Conservation (phyloP, 2,888 invertebrate genomes). For the Drosophila phalerata region DNA sequence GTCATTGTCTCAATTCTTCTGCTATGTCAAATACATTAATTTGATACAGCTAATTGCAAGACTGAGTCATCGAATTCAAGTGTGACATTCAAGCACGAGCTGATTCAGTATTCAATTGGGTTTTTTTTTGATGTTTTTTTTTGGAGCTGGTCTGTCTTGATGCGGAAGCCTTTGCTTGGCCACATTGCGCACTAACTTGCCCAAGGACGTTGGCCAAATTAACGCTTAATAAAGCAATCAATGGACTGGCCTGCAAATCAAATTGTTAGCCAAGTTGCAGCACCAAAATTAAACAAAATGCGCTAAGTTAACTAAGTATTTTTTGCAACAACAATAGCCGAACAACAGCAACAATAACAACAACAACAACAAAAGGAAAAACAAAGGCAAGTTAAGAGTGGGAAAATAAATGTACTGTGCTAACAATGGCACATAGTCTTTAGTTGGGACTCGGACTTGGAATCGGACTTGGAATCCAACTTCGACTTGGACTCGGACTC, state of each 20-base stretch:
- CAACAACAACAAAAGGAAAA: constrained; percentile 47
- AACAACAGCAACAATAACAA: constrained; percentile 33
- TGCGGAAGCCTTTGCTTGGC: constrained; percentile 64
- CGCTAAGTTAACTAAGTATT: constrained; percentile 77
- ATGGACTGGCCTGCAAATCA: constrained; percentile 70
- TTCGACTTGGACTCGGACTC: constrained; percentile 26
- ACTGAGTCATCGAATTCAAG: constrained; percentile 37
- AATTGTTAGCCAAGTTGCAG: constrained; percentile 69
- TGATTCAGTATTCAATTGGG: constrained; percentile 12
- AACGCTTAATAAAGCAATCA: constrained; percentile 82
- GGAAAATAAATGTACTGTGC: constrained; percentile 77
- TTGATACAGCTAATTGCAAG: not conserved
- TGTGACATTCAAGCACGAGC: constrained; percentile 33
- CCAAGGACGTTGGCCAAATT: constrained; percentile 74
- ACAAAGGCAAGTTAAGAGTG: constrained; percentile 62
- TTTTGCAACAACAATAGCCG: constrained; percentile 35
- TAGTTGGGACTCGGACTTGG: constrained; percentile 22
- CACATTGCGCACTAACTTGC: constrained; percentile 29
- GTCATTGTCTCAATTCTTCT: not conserved
- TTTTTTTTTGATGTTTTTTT: not conserved
- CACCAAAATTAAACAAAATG: constrained; percentile 72
- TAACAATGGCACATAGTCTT: constrained; percentile 71
- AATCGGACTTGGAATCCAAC: constrained; percentile 30
- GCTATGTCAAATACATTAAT: not conserved
- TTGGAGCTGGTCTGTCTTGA: constrained; percentile 13